Evolutionary conservation across 1,140 invertebrate species (phyloP), one percentile per base, ranked within the genome.

Genomic region (Thrips palmi): DNA sequence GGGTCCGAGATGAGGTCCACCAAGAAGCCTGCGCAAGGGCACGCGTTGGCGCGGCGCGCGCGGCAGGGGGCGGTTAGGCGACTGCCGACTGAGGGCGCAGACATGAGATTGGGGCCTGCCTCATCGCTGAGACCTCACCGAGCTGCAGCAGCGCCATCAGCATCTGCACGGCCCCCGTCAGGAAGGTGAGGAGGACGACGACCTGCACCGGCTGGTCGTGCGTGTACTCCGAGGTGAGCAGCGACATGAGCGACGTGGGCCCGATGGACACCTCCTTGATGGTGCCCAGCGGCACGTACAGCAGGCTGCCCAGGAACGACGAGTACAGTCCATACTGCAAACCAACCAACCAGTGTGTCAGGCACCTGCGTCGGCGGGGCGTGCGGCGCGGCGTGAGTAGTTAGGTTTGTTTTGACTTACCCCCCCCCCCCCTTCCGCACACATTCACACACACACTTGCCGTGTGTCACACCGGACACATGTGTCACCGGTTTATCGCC

Each of bases 1-100:
- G 89, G 86, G 30, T 83, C 71, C 0, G 88, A 91, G 51, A 96
- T 93, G 55, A 92, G 96, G 56, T 91, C 86, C 33, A 94, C 79
- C 14, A 94, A 63, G 43, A 94, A 88, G 47, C 89, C 91, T 91
- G 60, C 8, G 56, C 53, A 49, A 48, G 31, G 39, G 40, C 39
- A 37, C 17, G n/a, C n/a, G n/a, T n/a, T n/a, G n/a, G n/a, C n/a
- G n/a, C n/a, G n/a, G n/a, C n/a, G n/a, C n/a, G n/a, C n/a, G n/a
- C n/a, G n/a, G n/a, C n/a, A n/a, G n/a, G n/a, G n/a, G n/a, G n/a
- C n/a, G n/a, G n/a, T n/a, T n/a, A n/a, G n/a, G n/a, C n/a, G n/a
- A n/a, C n/a, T n/a, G n/a, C n/a, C n/a, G n/a, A n/a, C n/a, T n/a
- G n/a, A n/a, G n/a, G n/a, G n/a, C n/a, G n/a, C n/a, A n/a, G n/a